These are phyloP conservation scores for Notodonta dromedarius DNA, from an alignment of 2,888 invertebrate species.

Conservation along the genomic window DNA sequence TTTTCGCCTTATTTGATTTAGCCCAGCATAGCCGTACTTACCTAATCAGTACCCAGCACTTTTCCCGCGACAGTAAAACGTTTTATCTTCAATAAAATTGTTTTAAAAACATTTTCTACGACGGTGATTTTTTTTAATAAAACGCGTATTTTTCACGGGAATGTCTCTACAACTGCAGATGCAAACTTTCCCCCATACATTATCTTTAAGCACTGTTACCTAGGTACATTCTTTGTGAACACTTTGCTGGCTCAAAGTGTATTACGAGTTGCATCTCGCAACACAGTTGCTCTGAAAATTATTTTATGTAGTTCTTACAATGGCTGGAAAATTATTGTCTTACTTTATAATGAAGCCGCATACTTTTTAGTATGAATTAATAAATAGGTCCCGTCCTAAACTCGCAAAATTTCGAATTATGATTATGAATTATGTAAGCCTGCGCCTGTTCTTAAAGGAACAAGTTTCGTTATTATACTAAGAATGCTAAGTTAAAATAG, in stretches of 20 bases:
- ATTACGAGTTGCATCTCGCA: slow-evolving; percentile 17
- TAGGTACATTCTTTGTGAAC: slow-evolving; percentile 36
- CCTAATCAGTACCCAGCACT: no score
- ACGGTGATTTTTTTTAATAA: slow-evolving; percentile 8
- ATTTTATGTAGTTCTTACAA: not conserved
- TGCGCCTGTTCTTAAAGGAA: no score
- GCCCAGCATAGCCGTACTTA: no score
- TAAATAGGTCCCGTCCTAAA: no score
- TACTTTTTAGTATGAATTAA: no score
- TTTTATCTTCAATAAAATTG: no score
- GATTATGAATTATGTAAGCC: no score
- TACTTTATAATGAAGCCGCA: not conserved
- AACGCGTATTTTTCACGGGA: slow-evolving; percentile 30
- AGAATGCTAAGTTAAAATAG: no score
- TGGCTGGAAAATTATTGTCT: not conserved
- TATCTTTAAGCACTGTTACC: slow-evolving; percentile 40
- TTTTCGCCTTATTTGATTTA: no score
- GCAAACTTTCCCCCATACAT: slow-evolving; percentile 46
- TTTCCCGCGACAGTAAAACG: no score
- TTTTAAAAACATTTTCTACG: not conserved
- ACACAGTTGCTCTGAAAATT: slow-evolving; percentile 10
- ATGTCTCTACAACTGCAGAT: slow-evolving; percentile 39
- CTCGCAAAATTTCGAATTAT: no score
- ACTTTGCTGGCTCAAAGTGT: slow-evolving; percentile 31
- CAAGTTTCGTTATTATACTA: no score